These are phyloP conservation scores for Pteromalus puparum DNA, from an alignment of 1,140 invertebrate species.

Conservation along the genomic window DNA sequence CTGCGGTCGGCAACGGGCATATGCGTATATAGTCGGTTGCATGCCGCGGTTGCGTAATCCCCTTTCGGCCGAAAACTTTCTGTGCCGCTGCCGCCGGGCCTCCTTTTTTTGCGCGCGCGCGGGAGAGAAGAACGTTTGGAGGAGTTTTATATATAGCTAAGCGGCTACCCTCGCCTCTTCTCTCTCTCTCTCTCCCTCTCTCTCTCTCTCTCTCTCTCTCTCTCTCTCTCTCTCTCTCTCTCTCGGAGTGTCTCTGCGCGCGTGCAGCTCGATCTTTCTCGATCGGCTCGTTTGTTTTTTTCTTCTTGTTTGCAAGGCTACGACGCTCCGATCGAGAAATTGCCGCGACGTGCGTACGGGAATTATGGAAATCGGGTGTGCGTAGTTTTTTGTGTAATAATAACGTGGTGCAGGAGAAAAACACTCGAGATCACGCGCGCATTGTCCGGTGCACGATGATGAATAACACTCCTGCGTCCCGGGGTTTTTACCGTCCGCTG, in stretches of 20 bases:
- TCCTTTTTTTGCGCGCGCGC: conserved; percentile 8
- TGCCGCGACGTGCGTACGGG: no score
- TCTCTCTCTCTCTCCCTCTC: not conserved
- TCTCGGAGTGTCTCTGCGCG: not conserved
- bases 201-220: not conserved
- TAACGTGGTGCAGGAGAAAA: no score
- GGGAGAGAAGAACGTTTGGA: conserved; percentile 24
- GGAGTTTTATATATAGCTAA: conserved; percentile 37
- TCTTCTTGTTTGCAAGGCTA: no score
- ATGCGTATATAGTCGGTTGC: not conserved
- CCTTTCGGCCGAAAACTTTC: conserved; percentile 24
- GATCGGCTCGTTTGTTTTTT: no score
- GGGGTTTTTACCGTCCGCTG: no score
- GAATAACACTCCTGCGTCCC: no score
- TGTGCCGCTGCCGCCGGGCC: not conserved
- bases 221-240: not conserved
- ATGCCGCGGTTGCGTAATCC: conserved; percentile 22
- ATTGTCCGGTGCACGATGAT: no score
- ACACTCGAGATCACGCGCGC: no score
- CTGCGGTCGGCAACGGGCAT: not conserved
- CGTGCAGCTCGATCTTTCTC: not conserved
- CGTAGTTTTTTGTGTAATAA: no score
- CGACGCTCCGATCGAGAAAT: no score
- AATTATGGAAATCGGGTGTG: no score
- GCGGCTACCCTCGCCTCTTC: not conserved